Base-by-base conservation (phyloP, 2,113 vertebrate genomes). In the Urocolius indicus region DNA sequence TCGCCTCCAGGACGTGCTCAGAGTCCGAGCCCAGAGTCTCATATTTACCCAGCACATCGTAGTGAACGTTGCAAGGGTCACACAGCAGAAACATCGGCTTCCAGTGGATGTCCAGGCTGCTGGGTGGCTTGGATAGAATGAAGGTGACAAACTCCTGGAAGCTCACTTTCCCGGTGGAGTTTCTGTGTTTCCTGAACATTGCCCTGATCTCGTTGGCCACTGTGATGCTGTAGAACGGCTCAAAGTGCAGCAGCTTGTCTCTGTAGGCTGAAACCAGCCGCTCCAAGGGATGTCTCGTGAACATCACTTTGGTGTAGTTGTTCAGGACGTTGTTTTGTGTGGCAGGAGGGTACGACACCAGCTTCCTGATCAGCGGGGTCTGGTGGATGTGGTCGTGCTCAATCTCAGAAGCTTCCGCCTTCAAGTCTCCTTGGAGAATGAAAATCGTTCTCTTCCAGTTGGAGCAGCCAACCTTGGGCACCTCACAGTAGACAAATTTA, bases 391-490 rank as follows among this genome's bases (percentile, higher is more conserved):
- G 5, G 3, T 63, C 24, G 6, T 95, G 93, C 29, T 74, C 14
- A 43, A 97, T 92, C 74, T 97, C 96, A 75, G 84, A 73, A 71
- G 72, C 61, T 73, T 96, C 72, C 6, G 81, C n/a, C 51, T 32
- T 84, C 45, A 96, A 18, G 36, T 71, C 75, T 43, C 90, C 63
- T 52, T 95, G 95, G 43, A 98, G 96, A 79, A 97, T 74, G 58
- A 97, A 92, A 88, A 97, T 93, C 26, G 54, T 97, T 84, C 95
- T 96, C 71, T 97, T 97, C 97, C 97, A 98, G 36, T 97, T 98
- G 77, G 97, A 96, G 71, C 97, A 97, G 69, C 97, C 96, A 63
- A 97, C 97, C 32, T 98, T 98, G 51, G 97, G 97, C 46, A 98
- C 97, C 65, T 97, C 97, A 85, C 97, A 98, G 82, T 97, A 98